These are phyloP conservation scores for Girardinus metallicus DNA, from an alignment of 2,797 vertebrate species.

Conservation along the genomic window DNA sequence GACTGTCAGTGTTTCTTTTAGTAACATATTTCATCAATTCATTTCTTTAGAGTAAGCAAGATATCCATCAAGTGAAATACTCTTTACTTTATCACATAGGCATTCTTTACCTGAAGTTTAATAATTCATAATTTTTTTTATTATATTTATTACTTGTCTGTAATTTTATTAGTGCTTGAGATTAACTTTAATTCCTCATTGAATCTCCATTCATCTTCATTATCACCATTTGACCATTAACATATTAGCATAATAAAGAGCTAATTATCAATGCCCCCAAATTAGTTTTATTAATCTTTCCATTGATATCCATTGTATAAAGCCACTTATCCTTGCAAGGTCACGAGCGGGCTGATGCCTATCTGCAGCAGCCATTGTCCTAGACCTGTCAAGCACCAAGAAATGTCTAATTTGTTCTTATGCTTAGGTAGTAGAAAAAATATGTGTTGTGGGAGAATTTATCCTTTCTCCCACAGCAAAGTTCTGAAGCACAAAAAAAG, in stretches of 20 bases:
- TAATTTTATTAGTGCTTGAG: background rate
- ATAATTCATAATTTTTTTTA: background rate
- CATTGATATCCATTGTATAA: background rate
- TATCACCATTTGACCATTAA: too few relatives aligned
- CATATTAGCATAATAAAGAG: background rate
- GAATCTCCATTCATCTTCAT: background rate
- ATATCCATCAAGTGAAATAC: background rate
- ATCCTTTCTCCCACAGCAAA: background rate
- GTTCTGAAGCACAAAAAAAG: background rate
- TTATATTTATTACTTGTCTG: background rate
- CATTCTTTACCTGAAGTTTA: background rate
- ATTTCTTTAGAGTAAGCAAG: background rate
- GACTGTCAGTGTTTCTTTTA: background rate
- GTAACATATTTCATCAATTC: background rate
- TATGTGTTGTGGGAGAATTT: background rate
- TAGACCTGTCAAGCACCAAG: background rate
- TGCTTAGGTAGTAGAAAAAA: background rate
- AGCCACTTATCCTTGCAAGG: background rate
- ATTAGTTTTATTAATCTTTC: background rate
- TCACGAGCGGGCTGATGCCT: background rate
- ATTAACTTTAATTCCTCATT: background rate
- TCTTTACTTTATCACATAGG: background rate
- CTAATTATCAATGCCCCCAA: background rate
- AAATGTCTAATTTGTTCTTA: background rate
- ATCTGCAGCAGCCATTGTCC: background rate